A percentile compares a stretch with the other conserved stretches of the same genome.
Evolutionary conservation across 2,113 vertebrate genomes (phyloP).

Genomic region (Rhinoderma darwinii): DNA sequence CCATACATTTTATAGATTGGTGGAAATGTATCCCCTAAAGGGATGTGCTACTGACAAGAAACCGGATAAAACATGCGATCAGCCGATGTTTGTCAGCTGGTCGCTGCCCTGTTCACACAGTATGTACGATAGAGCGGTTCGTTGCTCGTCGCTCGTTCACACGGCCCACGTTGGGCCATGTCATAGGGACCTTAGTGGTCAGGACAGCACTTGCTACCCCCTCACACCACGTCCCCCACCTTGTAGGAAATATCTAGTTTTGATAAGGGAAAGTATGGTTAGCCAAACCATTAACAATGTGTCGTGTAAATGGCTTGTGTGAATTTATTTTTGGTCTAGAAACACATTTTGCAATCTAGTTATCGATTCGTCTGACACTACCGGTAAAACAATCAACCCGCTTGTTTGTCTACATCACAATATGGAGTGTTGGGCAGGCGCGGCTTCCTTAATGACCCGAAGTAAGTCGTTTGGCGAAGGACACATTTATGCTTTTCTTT

Average conservation of each 20-base stretch:
- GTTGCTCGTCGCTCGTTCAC: too few relatives aligned
- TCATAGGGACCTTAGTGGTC: too few relatives aligned
- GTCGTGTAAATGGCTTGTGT: background rate
- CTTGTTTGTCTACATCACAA: background rate
- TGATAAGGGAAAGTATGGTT: background rate
- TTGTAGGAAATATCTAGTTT: background rate
- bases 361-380: background rate
- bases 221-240: background rate
- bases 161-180: too few relatives aligned
- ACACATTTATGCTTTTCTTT: constrained; percentile 26
- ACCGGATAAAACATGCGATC: too few relatives aligned
- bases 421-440: background rate
- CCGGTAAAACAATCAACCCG: background rate
- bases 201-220: background rate
- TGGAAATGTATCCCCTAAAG: too few relatives aligned
- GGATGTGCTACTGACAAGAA: too few relatives aligned
- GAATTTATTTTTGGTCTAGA: background rate
- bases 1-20: too few relatives aligned
- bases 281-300: background rate
- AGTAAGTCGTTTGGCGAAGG: constrained; percentile 23
- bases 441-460: constrained; percentile 16
- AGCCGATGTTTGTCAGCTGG: too few relatives aligned
- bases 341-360: background rate
- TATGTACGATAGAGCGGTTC: too few relatives aligned
- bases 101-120: too few relatives aligned